Base-by-base conservation (phyloP, 1,140 invertebrate species). In the Drosophila varians region DNA sequence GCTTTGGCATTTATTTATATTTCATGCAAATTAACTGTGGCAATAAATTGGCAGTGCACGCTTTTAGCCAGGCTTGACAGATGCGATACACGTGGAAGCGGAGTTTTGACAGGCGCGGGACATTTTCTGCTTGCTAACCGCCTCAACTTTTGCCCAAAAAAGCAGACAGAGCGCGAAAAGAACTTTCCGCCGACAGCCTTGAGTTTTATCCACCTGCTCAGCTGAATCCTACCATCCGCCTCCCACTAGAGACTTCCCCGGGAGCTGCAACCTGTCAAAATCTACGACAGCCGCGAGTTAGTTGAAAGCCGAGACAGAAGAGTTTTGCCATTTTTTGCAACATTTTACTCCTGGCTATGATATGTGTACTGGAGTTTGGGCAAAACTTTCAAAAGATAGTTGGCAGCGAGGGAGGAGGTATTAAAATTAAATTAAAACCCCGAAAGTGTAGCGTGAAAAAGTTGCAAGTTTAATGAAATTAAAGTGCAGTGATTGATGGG, bases 11-110 rank as follows among this genome's bases (percentile, higher is more conserved):
- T 82, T 86, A 86, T 87, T 87, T 86, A 87, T 87, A 82, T 86
- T 86, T 86, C 82, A 86, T 87, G 82, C 77, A 86, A 86, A 86
- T 87, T 86, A 86, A 87, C 82, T 87, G 73, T 74, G 60, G 82
- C 77, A 77, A 87, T 86, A 86, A 86, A 87, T 80, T 86, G 76
- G 74, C 82, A 77, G 77, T 71, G 73, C 73, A 87, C 68, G 86
- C 66, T 79, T 65, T 57, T 47, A 64, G 58, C 52, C 38, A 54
- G 36, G 14, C 51, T 57, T 73, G 62, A 69, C 82, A 73, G 75
- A 54, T 69, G 65, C 23, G 40, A 49, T 40, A 49, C 47, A 65
- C 40, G 36, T 53, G 34, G 14, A n/a, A 1, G n/a, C 34, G 25
- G 43, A 84, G 47, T 75, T 84, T 84, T 84, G 79, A 84, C 79